phyloP scores from a whole-genome alignment of 1,140 invertebrate genomes.

The Drosophila orosa region DNA sequence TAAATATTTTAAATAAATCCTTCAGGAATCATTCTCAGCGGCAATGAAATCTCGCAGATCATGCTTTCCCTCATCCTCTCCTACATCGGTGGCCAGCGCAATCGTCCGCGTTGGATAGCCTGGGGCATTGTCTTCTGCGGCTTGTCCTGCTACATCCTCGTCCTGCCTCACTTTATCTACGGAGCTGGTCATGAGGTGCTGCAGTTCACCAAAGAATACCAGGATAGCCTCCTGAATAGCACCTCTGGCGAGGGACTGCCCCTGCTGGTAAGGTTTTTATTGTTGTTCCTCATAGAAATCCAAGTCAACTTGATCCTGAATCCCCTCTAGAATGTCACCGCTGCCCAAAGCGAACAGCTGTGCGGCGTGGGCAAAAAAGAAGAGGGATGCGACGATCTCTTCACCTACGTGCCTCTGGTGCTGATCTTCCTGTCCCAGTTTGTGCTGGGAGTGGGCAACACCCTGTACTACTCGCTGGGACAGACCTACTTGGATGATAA shows the following conservation, averaged over 20 bases:
- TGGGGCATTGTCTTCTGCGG: conserved; percentile 87
- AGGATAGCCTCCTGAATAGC: conserved; percentile 38
- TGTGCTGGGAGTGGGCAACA: conserved; percentile 88
- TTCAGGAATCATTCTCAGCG: conserved; percentile 88
- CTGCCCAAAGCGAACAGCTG: conserved; percentile 56
- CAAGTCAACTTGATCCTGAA: background rate
- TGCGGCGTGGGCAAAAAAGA: conserved; percentile 52
- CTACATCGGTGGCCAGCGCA: conserved; percentile 87
- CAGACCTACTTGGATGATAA: conserved; percentile 90
- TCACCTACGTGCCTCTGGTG: conserved; percentile 86
- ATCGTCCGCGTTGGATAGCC: conserved; percentile 88
- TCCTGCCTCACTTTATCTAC: conserved; percentile 89
- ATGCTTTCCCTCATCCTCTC: conserved; percentile 87
- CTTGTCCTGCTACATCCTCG: conserved; percentile 88
- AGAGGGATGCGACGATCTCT: conserved; percentile 85
- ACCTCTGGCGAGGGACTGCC: conserved; percentile 29
- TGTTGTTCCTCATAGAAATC: background rate
- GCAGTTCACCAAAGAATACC: conserved; percentile 84
- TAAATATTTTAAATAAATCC: background rate
- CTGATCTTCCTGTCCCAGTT: conserved; percentile 89
- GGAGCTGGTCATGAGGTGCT: conserved; percentile 87
- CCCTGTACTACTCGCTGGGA: conserved; percentile 88
- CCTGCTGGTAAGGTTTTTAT: conserved; percentile 40
- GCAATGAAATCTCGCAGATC: conserved; percentile 90
- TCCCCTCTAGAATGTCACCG: conserved; percentile 44